Evolutionary conservation across 2,888 invertebrate species (phyloP).

Genomic region (Drosophila hamatofila): DNA sequence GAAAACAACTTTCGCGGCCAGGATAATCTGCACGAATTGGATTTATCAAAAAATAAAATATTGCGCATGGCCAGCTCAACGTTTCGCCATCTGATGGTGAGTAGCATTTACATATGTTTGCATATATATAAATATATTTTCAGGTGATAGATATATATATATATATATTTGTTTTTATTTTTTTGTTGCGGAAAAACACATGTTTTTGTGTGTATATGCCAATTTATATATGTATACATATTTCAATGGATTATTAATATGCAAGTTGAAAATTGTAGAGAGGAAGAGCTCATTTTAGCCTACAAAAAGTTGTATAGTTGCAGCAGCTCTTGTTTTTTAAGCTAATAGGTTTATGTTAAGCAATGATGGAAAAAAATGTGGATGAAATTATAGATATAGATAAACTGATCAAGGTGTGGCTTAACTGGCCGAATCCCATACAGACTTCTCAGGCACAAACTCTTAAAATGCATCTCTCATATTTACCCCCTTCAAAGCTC

Average conservation of each 20-base stretch:
- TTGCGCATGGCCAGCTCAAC: conserved; percentile 91
- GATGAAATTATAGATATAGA: no score
- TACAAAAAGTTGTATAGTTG: neutral
- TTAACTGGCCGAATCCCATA: no score
- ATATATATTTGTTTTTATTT: no score
- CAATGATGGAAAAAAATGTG: no score
- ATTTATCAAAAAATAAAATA: conserved; percentile 91
- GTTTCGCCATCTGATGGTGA: conserved; percentile 89
- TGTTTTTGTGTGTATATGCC: neutral
- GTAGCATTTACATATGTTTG: conserved; percentile 39
- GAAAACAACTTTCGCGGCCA: conserved; percentile 92
- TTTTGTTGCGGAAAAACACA: neutral
- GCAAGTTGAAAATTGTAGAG: neutral
- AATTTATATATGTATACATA: neutral
- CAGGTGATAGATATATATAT: no score
- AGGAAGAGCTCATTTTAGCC: neutral
- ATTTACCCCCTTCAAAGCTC: neutral
- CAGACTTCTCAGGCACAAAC: neutral
- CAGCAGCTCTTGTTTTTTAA: neutral
- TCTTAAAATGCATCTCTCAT: neutral
- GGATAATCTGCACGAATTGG: conserved; percentile 89
- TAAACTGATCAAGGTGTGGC: no score
- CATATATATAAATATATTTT: neutral
- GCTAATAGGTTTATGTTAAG: neutral
- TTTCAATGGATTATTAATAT: conserved; percentile 7